A percentile compares a stretch with the other conserved stretches of the same genome.
These are phyloP conservation scores for Rhingia campestris DNA, from an alignment of 2,888 invertebrate genomes.

Conservation along the genomic window DNA sequence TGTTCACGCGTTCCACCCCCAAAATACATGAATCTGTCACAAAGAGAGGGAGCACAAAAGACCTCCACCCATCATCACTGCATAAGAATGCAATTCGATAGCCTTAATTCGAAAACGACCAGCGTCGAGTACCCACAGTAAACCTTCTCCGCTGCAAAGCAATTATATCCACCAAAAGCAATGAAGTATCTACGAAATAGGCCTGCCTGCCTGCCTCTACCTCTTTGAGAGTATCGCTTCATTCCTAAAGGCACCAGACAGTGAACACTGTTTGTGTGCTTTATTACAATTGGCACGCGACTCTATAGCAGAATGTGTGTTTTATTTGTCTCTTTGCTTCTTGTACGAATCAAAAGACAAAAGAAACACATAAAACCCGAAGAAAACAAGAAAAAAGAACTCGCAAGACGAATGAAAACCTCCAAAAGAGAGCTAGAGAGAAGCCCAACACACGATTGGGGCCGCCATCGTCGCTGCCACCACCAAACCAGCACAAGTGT, in stretches of 20 bases:
- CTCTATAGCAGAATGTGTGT: constrained; percentile 41
- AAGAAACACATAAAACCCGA: constrained; percentile 10
- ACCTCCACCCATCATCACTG: constrained; percentile 29
- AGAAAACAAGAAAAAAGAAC: constrained; percentile 13
- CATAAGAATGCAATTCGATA: constrained; percentile 73
- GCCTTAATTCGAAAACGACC: constrained; percentile 59
- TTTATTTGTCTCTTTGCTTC: background rate
- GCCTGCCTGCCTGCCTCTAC: constrained; percentile 12
- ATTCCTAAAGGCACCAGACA: constrained; percentile 44
- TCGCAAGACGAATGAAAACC: constrained; percentile 8
- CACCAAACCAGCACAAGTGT: constrained; percentile 43
- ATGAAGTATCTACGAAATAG: constrained; percentile 19
- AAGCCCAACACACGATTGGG: constrained; percentile 9
- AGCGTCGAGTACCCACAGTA: background rate
- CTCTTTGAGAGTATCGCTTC: constrained; percentile 6
- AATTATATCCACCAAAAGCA: constrained; percentile 29
- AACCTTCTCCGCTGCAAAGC: constrained; percentile 48
- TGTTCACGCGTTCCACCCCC: constrained; percentile 44
- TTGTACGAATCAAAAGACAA: constrained; percentile 18
- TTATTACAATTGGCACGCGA: constrained; percentile 74
- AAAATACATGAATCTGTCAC: background rate
- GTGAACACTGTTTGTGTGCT: constrained; percentile 57
- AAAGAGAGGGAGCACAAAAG: no score
- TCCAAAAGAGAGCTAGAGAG: background rate
- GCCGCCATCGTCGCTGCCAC: constrained; percentile 5